Evolutionary conservation across 2,113 vertebrate species (phyloP).

Genomic region (Drymodes brunneopygia): DNA sequence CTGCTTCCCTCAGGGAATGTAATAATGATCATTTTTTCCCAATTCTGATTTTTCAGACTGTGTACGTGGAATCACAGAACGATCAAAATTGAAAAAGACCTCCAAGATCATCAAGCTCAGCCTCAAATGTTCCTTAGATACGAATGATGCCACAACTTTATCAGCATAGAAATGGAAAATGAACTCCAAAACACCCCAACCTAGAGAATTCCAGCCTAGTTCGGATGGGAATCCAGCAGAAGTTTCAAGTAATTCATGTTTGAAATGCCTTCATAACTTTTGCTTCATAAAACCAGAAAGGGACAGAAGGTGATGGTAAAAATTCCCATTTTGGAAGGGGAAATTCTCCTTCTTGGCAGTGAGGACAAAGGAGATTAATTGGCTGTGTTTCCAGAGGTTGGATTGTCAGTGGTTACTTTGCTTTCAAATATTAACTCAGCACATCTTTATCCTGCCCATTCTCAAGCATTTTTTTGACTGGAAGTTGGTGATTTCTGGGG

Average conservation of each 20-base stretch:
- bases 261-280: neutral
- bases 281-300: neutral
- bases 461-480: neutral
- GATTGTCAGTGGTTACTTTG: neutral
- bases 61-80: neutral
- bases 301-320: neutral
- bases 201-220: neutral
- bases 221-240: neutral
- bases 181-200: neutral
- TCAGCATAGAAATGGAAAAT: neutral
- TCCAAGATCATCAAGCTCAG: neutral
- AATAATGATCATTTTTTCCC: rapidly evolving
- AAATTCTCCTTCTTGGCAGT: neutral
- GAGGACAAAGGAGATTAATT: neutral
- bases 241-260: neutral
- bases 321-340: neutral
- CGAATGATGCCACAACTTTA: neutral
- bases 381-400: neutral
- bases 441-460: neutral
- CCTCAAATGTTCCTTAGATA: neutral
- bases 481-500: neutral
- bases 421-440: neutral
- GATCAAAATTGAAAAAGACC: neutral
- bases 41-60: neutral
- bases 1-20: neutral